phyloP scores from a whole-genome alignment of 2,113 vertebrate species.

The Sorex araneus region DNA sequence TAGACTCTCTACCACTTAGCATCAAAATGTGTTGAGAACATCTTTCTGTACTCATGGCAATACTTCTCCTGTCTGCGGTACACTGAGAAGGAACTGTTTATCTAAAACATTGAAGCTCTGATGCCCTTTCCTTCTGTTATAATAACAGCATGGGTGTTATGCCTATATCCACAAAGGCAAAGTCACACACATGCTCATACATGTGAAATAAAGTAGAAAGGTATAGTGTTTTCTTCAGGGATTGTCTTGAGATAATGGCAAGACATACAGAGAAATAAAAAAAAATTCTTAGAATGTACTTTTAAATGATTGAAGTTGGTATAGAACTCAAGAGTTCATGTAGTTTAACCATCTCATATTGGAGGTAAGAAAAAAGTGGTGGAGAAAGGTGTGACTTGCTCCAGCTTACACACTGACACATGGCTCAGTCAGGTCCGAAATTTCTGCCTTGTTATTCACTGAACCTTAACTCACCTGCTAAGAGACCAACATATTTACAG shows the following conservation, averaged over 20 bases:
- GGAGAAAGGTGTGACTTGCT: not conserved
- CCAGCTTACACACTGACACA: not conserved
- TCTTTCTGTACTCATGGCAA: not conserved
- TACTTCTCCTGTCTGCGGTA: not conserved
- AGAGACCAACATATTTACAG: not conserved
- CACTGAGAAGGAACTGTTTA: not conserved
- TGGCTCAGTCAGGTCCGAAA: not conserved
- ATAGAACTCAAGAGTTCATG: not conserved
- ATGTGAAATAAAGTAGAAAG: conserved; percentile 23
- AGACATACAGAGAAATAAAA: not conserved
- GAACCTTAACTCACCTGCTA: not conserved
- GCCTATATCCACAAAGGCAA: conserved; percentile 22
- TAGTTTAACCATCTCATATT: not conserved
- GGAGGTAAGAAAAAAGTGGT: not conserved
- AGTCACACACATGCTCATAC: not conserved
- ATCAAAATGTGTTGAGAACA: not conserved
- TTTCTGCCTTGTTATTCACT: not conserved
- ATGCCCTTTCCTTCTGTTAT: conserved; percentile 14
- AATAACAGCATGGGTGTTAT: not conserved
- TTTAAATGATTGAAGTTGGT: not conserved
- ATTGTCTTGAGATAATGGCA: not conserved
- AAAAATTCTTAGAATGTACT: not conserved
- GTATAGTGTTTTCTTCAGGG: not conserved
- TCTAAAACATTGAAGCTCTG: not conserved
- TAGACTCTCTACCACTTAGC: conserved; percentile 14